Base-by-base conservation (phyloP, 2,113 vertebrate species). In the Catharus bicknelli region DNA sequence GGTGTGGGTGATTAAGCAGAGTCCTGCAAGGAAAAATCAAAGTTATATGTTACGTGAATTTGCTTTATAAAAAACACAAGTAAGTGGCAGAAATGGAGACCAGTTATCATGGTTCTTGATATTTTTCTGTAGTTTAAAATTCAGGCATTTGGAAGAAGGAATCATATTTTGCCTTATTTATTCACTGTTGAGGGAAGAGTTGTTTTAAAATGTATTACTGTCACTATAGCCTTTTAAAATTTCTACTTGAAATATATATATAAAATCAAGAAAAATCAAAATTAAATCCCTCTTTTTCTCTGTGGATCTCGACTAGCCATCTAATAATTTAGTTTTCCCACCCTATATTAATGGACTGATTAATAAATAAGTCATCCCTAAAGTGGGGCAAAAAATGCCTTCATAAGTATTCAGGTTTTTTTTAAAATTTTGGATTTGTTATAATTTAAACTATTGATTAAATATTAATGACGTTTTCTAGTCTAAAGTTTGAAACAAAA, bases 1-100 rank as follows among this genome's bases (percentile, higher is more conserved):
- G 55, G 19, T 80, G 55, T 32, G 51, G 72, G 86, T 91, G 83
- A 88, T 86, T 91, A 90, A 94, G 76, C 15, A 86, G 43, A 63
- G 51, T 75, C 58, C 42, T 87, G 40, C 23, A 64, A 86, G 76
- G 66, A 74, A 86, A 92, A 88, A 85, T 69, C 67, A 63, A 87
- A 95, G 83, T 70, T 64, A 51, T 14, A 88, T 73, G 42, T 64
- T 73, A 38, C 7, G 5, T 34, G 69, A 64, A 54, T 75, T 92
- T 73, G 76, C 59, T 81, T 45, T 6, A 7, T 32, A 32, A 77
- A 87, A 76, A 61, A 3, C 3, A 9, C 21, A 86, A 45, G 21
- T 17, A 50, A 75, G 59, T 40, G 22, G 40, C 21, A 90, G 59
- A 83, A 91, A 83, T 78, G 21, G 23, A 83, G 42, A 34, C 25